Conservation (phyloP, 2,888 invertebrate genomes). For the Noctua janthe region DNA sequence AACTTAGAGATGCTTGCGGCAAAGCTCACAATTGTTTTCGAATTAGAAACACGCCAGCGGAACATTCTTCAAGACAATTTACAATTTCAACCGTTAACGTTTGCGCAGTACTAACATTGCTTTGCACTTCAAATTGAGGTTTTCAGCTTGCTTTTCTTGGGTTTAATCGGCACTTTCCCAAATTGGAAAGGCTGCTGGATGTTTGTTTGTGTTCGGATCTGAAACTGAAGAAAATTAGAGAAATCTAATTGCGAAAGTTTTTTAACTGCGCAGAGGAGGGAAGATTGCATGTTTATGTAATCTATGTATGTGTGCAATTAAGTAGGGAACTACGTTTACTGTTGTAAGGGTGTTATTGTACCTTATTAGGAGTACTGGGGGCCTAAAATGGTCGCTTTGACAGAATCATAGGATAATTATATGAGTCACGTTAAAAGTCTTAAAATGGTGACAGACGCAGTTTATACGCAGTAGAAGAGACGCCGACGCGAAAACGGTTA, state of each 20-base stretch:
- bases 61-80: constrained; percentile 52
- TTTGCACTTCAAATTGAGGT: constrained; percentile 35
- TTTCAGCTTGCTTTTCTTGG: constrained; percentile 26
- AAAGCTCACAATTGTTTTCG: constrained; percentile 47
- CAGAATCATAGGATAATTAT: too few species aligned
- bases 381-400: too few species aligned
- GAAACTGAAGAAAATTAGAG: constrained; percentile 21
- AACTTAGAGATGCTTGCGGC: constrained; percentile 27
- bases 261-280: constrained; percentile 6
- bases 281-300: neutral
- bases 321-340: neutral
- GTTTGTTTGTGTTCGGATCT: constrained; percentile 18
- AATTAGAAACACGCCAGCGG: constrained; percentile 41
- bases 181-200: constrained; percentile 19
- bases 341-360: neutral
- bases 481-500: too few species aligned
- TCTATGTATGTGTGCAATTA: neutral
- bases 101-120: constrained; percentile 31
- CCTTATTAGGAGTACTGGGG: neutral
- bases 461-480: too few species aligned
- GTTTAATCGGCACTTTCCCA: constrained; percentile 26
- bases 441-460: too few species aligned
- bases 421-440: too few species aligned
- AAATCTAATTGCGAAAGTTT: constrained; percentile 17
- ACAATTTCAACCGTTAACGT: constrained; percentile 33